Conservation (phyloP, 2,113 vertebrate species). For the Cacatua alba region DNA sequence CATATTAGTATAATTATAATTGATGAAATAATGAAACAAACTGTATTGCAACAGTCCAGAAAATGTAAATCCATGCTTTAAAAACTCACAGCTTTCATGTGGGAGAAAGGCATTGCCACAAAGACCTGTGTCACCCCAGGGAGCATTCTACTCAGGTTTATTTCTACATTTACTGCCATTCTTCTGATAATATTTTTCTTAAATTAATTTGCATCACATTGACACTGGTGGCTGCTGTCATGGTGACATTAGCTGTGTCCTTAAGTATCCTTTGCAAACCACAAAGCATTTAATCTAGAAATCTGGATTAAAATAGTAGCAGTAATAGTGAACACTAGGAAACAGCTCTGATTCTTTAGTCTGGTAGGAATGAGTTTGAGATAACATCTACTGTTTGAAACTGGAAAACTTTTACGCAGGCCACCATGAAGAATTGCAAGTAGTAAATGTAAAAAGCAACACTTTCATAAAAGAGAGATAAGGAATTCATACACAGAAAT, state of each 20-base stretch:
- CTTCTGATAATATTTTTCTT: neutral
- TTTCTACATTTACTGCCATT: neutral
- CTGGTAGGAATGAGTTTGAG: neutral
- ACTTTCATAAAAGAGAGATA: neutral
- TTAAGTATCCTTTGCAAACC: neutral
- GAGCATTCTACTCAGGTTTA: neutral
- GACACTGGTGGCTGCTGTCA: neutral
- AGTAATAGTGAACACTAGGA: neutral
- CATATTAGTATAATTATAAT: neutral
- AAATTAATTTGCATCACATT: neutral
- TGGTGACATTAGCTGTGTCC: neutral
- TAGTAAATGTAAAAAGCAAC: neutral
- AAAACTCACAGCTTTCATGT: neutral
- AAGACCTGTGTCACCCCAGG: neutral
- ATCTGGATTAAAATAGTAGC: neutral
- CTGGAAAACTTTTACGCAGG: neutral
- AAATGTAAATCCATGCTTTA: neutral
- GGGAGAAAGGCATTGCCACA: neutral
- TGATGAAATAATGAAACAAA: neutral
- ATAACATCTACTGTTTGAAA: neutral
- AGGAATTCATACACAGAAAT: fast-evolving
- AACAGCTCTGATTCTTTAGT: neutral
- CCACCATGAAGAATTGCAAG: neutral
- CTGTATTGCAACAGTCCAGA: neutral
- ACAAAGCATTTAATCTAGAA: neutral